Evolutionary conservation across 2,888 invertebrate species (phyloP).

Genomic region (Drosophila subsilvestris): DNA sequence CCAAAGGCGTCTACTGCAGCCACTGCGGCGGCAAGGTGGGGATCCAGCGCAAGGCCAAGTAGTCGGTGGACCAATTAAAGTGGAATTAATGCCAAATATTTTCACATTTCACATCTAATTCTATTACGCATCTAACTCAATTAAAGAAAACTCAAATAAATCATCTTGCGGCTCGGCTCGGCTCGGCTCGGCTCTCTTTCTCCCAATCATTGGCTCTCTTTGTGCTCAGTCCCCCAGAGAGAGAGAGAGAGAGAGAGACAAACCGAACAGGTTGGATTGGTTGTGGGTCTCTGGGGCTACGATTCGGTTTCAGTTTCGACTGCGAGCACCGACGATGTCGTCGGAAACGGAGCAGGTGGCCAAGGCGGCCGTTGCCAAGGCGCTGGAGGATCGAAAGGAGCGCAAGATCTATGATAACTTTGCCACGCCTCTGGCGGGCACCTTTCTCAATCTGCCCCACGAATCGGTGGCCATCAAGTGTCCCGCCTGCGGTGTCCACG

Average conservation of each 20-base stretch:
- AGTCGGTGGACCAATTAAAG: constrained; percentile 52
- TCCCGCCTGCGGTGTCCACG: constrained; percentile 79
- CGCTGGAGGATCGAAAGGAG: constrained; percentile 46
- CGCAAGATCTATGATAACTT: constrained; percentile 80
- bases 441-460: constrained; percentile 78
- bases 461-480: constrained; percentile 78
- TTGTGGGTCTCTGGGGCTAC: constrained; percentile 17
- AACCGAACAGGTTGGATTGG: constrained; percentile 39
- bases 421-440: constrained; percentile 81
- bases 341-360: constrained; percentile 39
- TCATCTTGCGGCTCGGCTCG: constrained; percentile 1
- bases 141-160: constrained; percentile 56
- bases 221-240: neutral
- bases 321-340: constrained; percentile 43
- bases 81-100: constrained; percentile 53
- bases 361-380: constrained; percentile 46
- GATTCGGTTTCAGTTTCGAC: constrained; percentile 61
- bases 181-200: too few species aligned
- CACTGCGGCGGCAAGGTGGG: constrained; percentile 80
- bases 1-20: constrained; percentile 79
- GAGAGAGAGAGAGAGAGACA: too few species aligned
- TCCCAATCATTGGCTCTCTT: neutral
- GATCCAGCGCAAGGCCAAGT: constrained; percentile 70
- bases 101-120: constrained; percentile 1
- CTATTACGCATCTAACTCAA: constrained; percentile 67